These are phyloP conservation scores for Scortum barcoo DNA, from an alignment of 2,113 vertebrate genomes.

Conservation along the genomic window DNA sequence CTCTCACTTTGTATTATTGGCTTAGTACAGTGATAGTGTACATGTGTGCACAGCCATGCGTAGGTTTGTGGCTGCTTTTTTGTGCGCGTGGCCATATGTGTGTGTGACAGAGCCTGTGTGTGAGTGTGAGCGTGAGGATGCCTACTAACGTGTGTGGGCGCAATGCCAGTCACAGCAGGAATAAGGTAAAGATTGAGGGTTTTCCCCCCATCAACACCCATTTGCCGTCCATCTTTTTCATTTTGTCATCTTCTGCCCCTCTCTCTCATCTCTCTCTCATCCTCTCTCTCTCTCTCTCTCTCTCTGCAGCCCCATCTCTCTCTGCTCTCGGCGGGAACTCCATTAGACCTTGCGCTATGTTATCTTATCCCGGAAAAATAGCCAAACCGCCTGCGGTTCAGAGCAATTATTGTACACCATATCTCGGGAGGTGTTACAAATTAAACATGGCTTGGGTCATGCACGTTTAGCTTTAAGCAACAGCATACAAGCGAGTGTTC, in stretches of 20 bases:
- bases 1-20: constrained; percentile 75
- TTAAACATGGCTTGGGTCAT: constrained; percentile 63
- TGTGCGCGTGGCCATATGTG: not conserved
- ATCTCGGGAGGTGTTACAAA: constrained; percentile 72
- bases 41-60: constrained; percentile 9
- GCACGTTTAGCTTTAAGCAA: constrained; percentile 53
- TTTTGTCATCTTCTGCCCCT: not conserved
- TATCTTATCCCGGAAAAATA: constrained; percentile 74
- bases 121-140: too few species aligned
- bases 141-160: constrained; percentile 31
- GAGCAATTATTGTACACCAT: constrained; percentile 72
- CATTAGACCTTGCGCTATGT: constrained; percentile 64
- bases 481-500: constrained; percentile 17
- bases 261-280: not conserved
- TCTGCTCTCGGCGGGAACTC: constrained; percentile 63
- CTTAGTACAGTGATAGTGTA: constrained; percentile 26
- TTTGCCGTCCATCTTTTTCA: constrained; percentile 14
- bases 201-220: constrained; percentile 45
- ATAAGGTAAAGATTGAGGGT: constrained; percentile 62
- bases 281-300: not conserved
- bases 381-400: constrained; percentile 58
- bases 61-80: not conserved
- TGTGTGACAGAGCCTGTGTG: not conserved
- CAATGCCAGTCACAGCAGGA: constrained; percentile 35
- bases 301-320: constrained; percentile 9